These are phyloP conservation scores for Notospermus geniculatus DNA, from an alignment of 1,140 invertebrate genomes.

Conservation along the genomic window DNA sequence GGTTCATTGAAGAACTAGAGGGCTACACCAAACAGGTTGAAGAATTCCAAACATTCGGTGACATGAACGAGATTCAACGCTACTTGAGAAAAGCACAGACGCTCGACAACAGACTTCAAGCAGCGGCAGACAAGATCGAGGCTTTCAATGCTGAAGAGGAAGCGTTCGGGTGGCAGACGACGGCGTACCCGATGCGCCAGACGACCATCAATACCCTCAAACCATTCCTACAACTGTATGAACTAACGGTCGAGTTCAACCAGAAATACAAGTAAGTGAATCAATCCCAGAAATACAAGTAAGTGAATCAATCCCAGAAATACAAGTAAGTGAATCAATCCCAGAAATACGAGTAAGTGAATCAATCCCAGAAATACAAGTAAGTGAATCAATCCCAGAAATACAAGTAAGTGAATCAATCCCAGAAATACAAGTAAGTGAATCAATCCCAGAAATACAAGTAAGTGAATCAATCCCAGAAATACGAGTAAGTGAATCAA, in stretches of 20 bases:
- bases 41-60: constrained; percentile 84
- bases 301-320: no score
- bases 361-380: no score
- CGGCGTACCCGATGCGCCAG: constrained; percentile 82
- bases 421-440: no score
- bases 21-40: constrained; percentile 77
- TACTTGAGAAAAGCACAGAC: constrained; percentile 79
- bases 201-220: constrained; percentile 57
- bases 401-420: no score
- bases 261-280: constrained; percentile 69
- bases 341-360: no score
- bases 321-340: no score
- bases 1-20: constrained; percentile 77
- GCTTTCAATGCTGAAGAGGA: constrained; percentile 89
- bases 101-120: constrained; percentile 68
- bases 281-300: no score
- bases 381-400: no score
- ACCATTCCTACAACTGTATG: constrained; percentile 87
- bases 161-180: constrained; percentile 84
- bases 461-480: no score
- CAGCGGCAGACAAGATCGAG: constrained; percentile 79
- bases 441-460: no score
- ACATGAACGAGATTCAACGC: constrained; percentile 78
- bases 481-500: no score
- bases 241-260: constrained; percentile 81